Base-by-base conservation (phyloP, 2,797 vertebrate species). In the Glyptemys insculpta region DNA sequence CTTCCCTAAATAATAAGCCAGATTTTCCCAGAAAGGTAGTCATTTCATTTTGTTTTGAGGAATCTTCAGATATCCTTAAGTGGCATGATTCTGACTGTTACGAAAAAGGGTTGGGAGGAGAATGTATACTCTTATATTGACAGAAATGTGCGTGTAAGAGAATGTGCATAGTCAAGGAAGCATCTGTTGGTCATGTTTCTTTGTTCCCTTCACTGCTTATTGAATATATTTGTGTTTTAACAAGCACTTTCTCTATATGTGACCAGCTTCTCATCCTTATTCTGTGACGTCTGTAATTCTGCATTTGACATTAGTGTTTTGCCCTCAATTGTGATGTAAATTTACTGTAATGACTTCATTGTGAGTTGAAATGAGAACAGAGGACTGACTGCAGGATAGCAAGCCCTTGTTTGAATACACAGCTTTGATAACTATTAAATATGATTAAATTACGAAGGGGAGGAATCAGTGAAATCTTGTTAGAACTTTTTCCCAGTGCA, bases 321-420 rank as follows among this genome's bases (percentile, higher is more conserved):
- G 37, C 56, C 29, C 16, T 37, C 65, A 57, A 41, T 86, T 81
- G 74, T 95, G 57, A 91, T 94, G 80, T 49, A 85, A 11, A 52
- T 90, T 87, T 94, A 95, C 96, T 88, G 50, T 83, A 76, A 52
- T 57, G 80, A 87, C 50, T 84, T 79, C 80, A n/a, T 82, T 81
- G 85, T n/a, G 15, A 78, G 85, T 62, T 62, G 81, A 41, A 91
- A 79, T 57, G 29, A 25, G 25, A 62, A 85, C 53, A 93, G 62
- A 37, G 41, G 12, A 86, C 52, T 57, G 87, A 57, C 56, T 49
- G 57, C 6, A 85, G 41, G 59, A 37, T 68, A 86, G 53, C 59
- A 44, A 78, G 27, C 18, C 49, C 3, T 1, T 57, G 1, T 83
- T 50, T 86, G 34, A 82, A 37, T 12, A 68, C 2, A 18, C 23